Base-by-base conservation (phyloP, 2,888 invertebrate species). In the Micoletzkya japonica region DNA sequence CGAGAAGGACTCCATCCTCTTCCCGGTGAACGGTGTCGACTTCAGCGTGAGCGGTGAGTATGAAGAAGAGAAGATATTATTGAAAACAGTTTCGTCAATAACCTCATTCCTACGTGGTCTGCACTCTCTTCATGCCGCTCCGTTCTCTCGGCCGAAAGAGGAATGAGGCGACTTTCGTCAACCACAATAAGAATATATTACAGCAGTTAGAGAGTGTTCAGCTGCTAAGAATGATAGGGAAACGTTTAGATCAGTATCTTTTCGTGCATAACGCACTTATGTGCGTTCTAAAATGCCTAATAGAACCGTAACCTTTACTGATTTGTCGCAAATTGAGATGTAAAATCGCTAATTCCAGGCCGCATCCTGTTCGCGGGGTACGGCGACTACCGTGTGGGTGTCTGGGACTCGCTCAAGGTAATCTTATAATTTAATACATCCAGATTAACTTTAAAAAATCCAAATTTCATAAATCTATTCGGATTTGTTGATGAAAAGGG, bases 381-480 rank as follows among this genome's bases (percentile, higher is more conserved):
- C 89, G 94, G 95, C 87, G 98, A 98, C 88, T 95, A 97, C 88
- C 96, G 95, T 44, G 94, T 97, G 68, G 94, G 95, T 88, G 92
- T 95, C 44, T 98, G 98, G 98, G 98, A 98, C 88, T 94, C 95
- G 49, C 89, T 98, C 76, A 97, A 97, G 86, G 94, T 68, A 10
- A 34, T 44, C 10, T 44, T 10, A 10, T 44, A 10, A 44, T 20
- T 14, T 44, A 44, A 44, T 14, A 44, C 44, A 10, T 14, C 44
- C 20, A 10, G 20, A 44, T 10, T 20, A 10, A 14, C 44, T 44
- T 20, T 24, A 10, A 20, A 24, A 20, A 54, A 54, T 17, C n/a
- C n/a, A 24, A 24, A 17, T 44, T 44, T 44, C 49, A 44, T 44
- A 14, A 44, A 44, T 54, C 7, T 17, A 54, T 54, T 20, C n/a